Evolutionary conservation across 2,888 invertebrate genomes (phyloP), one percentile per base, ranked within the genome.

Genomic region (Panopea generosa): DNA sequence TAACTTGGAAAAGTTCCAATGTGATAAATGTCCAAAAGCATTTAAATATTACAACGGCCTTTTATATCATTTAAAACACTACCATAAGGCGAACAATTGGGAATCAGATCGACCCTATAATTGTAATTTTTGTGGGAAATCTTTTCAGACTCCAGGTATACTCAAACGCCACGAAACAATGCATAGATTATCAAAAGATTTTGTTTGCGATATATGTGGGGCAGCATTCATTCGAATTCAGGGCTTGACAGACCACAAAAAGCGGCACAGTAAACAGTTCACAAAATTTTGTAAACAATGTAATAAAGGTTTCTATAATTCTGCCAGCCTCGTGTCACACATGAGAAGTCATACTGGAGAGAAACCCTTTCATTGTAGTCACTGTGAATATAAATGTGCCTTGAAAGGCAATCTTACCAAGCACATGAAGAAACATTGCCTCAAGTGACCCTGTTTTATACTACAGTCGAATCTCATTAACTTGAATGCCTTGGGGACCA

Each of bases 21-120:
- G 45, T 45, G 45, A 45, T n/a, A 45, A 45, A 45, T 45, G 45
- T 16, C 45, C 45, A 16, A 45, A 45, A n/a, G 16, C n/a, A 45
- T 45, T 45, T 20, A 45, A 45, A 16, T 45, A 45, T 20, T 9
- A 6, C n/a, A 45, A 45, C 16, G 45, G 45, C 16, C 20, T 45
- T 16, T 18, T 18, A n/a, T 45, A 45, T n/a, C 45, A 45, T 45
- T n/a, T 45, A 20, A 45, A 45, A 45, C 20, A 45, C 20, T 45
- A 45, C 20, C 45, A 45, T 45, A 45, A 20, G 45, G 45, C 3
- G 16, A 45, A 45, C 16, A n/a, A 20, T 9, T 18, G 4, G 4
- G 45, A 45, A 4, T 18, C 20, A 20, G 16, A 9, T 45, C 45
- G n/a, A 4, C 20, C 45, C 4, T 45, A 9, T 45, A 18, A 16